These are phyloP conservation scores for Urocynchramus pylzowi DNA, from an alignment of 2,113 vertebrate genomes.

Conservation along the genomic window DNA sequence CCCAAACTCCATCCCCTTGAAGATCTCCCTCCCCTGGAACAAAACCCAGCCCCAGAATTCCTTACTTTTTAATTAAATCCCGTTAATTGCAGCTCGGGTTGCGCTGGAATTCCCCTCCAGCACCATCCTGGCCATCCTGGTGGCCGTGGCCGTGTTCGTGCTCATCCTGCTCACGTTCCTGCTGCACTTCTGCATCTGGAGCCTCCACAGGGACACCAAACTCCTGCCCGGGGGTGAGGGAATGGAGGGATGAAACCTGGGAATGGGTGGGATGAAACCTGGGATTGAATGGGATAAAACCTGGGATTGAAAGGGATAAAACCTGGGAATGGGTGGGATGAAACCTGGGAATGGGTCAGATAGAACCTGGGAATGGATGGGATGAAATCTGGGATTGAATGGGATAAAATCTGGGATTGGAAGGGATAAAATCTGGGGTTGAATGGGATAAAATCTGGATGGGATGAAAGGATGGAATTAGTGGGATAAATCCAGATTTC, in stretches of 20 bases:
- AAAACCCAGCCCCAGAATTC: rapidly evolving
- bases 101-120: neutral
- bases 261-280: no score
- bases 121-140: neutral
- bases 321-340: no score
- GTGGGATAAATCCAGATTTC: rapidly evolving
- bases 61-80: neutral
- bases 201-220: neutral
- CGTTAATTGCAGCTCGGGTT: neutral
- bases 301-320: neutral
- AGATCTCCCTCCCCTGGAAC: neutral
- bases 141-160: neutral
- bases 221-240: neutral
- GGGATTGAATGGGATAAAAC: no score
- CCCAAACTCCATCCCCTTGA: neutral
- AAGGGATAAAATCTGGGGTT: no score
- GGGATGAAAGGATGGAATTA: neutral
- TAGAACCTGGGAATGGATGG: no score
- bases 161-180: constrained; percentile 41
- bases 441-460: neutral
- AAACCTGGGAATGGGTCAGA: no score
- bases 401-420: no score
- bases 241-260: no score
- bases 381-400: no score
- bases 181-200: constrained; percentile 62